Base-by-base conservation (phyloP, 2,888 invertebrate species). In the Ashinkailepas kermadecensis region DNA sequence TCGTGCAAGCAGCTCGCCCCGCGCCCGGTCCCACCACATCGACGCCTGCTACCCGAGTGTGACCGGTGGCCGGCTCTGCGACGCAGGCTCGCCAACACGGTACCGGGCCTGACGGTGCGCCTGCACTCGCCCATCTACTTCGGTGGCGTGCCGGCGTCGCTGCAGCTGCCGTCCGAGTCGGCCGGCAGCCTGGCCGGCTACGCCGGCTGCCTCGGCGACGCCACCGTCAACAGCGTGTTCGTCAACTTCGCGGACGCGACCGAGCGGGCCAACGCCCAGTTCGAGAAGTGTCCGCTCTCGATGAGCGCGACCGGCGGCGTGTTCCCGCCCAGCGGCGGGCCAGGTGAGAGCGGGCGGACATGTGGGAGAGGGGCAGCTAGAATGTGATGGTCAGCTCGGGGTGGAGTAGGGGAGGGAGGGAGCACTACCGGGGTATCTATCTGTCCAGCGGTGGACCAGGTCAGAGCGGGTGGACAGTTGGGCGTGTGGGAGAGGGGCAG, bases 151-250 rank as follows among this genome's bases (percentile, higher is more conserved):
- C 94, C 95, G 4, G 89, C 82, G 2, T 80, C 81, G 9, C 79
- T 0, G 89, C 89, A 80, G 56, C 65, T 83, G 1, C 84, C 86
- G 10, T 85, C 86, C 6, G 85, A 85, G n/a, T 85, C 86, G 18
- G 83, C 84, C 15, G 81, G 82, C 56, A 82, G 82, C 11, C 84
- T 83, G 64, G 88, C 89, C 9, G 91, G 93, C 8, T 95, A 97
- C 87, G 89, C 91, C 57, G 99, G 99, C 1, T 99, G 99, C 88
- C 92, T 99, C 78, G 95, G 95, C 0, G 98, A 99, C 87, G 93
- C 95, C 0, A 95, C 95, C 0, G 89, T 97, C 81, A 96, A 97
- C 86, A 94, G 94, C 2, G 90, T 91, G 82, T 91, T 92, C 81
- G 89, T 94, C 80, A 94, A 95, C 87, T 94, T 95, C 87, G 94